Conservation (phyloP, 2,797 vertebrate genomes). For the Gymnopithys bicolor region DNA sequence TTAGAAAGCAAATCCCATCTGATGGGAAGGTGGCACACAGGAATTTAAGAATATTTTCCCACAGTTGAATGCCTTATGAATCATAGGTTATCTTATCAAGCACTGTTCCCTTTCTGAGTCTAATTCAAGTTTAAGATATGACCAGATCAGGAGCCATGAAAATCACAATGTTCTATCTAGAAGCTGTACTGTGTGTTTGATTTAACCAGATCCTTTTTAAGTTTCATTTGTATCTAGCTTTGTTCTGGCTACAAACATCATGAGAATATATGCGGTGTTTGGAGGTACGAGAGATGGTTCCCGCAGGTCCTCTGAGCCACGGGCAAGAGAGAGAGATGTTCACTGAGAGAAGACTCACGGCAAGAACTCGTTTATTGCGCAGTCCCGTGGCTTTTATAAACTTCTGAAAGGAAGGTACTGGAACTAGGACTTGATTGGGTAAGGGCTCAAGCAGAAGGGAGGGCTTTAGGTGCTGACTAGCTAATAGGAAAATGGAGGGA, state of each 20-base stretch:
- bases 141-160: not conserved
- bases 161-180: not conserved
- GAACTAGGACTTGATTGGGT: too few relatives aligned
- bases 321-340: too few relatives aligned
- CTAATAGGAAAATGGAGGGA: too few relatives aligned
- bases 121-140: not conserved
- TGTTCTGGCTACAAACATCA: not conserved
- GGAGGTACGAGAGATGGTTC: too few relatives aligned
- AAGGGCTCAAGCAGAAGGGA: too few relatives aligned
- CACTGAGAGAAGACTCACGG: too few relatives aligned
- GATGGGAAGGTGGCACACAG: not conserved
- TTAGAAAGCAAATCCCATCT: not conserved
- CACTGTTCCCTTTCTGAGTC: not conserved
- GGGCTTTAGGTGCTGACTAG: too few relatives aligned
- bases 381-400: too few relatives aligned
- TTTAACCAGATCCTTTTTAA: not conserved
- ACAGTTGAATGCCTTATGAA: not conserved
- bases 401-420: too few relatives aligned
- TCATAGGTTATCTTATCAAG: not conserved
- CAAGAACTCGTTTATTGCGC: too few relatives aligned
- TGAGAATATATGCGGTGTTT: not conserved
- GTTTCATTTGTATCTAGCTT: not conserved
- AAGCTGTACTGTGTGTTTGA: not conserved
- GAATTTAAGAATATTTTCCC: constrained; percentile 16
- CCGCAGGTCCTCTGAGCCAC: too few relatives aligned